Base-by-base conservation (phyloP, 1,140 invertebrate genomes). In the Drosophila leontia region DNA sequence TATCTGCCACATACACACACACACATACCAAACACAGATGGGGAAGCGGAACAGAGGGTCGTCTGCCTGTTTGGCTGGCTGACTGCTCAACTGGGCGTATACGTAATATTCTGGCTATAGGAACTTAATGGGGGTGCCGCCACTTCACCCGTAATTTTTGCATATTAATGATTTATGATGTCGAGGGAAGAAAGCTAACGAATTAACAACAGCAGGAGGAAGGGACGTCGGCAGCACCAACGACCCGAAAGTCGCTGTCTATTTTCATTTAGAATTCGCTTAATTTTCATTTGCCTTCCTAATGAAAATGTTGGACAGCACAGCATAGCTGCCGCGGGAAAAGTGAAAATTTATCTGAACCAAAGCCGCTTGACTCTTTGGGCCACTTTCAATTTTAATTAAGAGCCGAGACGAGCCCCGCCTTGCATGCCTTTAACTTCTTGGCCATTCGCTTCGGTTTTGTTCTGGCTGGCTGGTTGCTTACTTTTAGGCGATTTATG, bases 121-220 rank as follows among this genome's bases (percentile, higher is more conserved):
- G 37, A 53, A 50, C 61, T 47, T 59, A 68, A 68, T 51, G 60
- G 74, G 47, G 32, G n/a, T 47, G 44, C 53, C 59, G 17, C 42
- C 57, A 26, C 48, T 57, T 55, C 48, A 53, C 42, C 37, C 65
- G 56, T 61, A 55, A 41, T 68, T 75, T 80, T 80, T 61, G 80
- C 83, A 88, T 87, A 83, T 88, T 87, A 80, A 87, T 86, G 83
- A 87, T 87, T 87, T 83, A 87, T 86, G 83, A 82, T 58, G 42
- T 58, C 51, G 23, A 29, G 26, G 37, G 69, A 19, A 29, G 57
- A 35, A 56, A 7, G 41, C 60, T 53, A 72, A 60, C 71, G 64
- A 61, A 77, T 68, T 72, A 69, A 71, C 34, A 65, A 34, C 57
- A 76, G 59, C 11, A 2, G 19, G 17, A 0, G 1, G 34, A 7